A percentile compares a stretch with the other conserved stretches of the same genome.
Conservation (phyloP, 2,888 invertebrate genomes). For the Cistogaster globosa region DNA sequence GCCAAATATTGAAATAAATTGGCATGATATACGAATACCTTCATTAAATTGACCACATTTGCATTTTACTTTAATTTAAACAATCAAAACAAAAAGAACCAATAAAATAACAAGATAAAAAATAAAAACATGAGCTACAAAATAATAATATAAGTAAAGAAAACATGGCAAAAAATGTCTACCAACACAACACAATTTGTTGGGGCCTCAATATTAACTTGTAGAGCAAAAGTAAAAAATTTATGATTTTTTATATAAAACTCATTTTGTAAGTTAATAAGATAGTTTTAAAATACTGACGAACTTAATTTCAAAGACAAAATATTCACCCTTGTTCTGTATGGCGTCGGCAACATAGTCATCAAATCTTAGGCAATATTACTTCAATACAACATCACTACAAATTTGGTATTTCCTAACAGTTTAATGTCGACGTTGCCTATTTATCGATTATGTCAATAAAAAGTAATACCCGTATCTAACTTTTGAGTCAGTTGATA, state of each 20-base stretch:
- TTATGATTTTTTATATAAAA: slow-evolving; percentile 37
- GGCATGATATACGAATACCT: slow-evolving; percentile 91
- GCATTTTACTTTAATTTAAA: slow-evolving; percentile 42
- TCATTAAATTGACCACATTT: slow-evolving; percentile 88
- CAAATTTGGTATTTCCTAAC: too few species aligned
- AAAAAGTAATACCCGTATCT: too few species aligned
- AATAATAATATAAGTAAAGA: slow-evolving; percentile 15
- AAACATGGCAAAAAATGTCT: slow-evolving; percentile 42
- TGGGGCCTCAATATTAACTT: slow-evolving; percentile 53
- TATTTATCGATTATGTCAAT: too few species aligned
- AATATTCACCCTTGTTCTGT: too few species aligned
- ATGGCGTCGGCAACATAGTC: too few species aligned
- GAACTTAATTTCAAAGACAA: slow-evolving; percentile 10
- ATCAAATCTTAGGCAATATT: too few species aligned
- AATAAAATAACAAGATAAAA: slow-evolving; percentile 24
- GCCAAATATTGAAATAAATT: slow-evolving; percentile 97
- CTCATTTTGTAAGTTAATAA: slow-evolving; percentile 24
- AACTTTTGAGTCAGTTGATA: too few species aligned
- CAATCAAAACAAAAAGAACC: slow-evolving; percentile 20
- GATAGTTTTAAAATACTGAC: slow-evolving; percentile 20
- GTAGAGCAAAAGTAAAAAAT: slow-evolving; percentile 23
- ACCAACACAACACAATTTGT: slow-evolving; percentile 47
- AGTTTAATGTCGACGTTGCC: too few species aligned
- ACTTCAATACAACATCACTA: too few species aligned
- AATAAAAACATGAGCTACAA: slow-evolving; percentile 44